Evolutionary conservation across 2,888 invertebrate species (phyloP), one percentile per base, ranked within the genome.

Genomic region (Venusia cambrica): DNA sequence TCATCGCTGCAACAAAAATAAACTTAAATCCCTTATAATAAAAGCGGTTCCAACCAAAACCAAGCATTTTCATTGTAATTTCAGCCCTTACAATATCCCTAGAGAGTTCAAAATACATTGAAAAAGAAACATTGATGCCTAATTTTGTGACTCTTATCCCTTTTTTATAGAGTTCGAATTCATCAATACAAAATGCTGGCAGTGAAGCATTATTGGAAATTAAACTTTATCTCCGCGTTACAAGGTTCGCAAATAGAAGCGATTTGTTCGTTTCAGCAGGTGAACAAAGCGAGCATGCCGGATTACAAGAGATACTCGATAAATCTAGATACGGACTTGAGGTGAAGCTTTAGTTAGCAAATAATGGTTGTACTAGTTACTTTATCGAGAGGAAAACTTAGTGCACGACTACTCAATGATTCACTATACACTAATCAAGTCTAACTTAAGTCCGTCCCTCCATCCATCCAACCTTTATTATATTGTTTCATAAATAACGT

Each of bases 1-100:
- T 24, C 15, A 14, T 20, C 19, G 33, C 6, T 13, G 8, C 20
- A 26, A 25, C 30, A 30, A 39, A 34, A 36, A 35, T 26, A 27
- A 31, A 39, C 17, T 14, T 30, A 26, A 35, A 22, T 26, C 39
- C 18, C 26, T 21, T 5, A 27, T 26, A 30, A 26, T 27, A 30
- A 33, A 30, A 34, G 26, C 24, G 4, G 7, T 17, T 18, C 11
- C 4, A 14, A n/a, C 13, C 6, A 13, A 22, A 35, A 17, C 5
- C 9, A 18, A 5, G 4, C 1, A n/a, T 2, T 12, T n/a, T 9
- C 27, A 4, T 16, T 19, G 7, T 15, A 24, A 10, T 7, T 6
- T 2, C 10, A 29, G 12, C 29, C 18, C 5, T 30, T n/a, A n/a
- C n/a, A n/a, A n/a, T n/a, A 7, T 15, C 1, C 5, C 4, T 4